Evolutionary conservation across 2,888 invertebrate species (phyloP).

Genomic region (Acanthococcus lagerstroemiae): DNA sequence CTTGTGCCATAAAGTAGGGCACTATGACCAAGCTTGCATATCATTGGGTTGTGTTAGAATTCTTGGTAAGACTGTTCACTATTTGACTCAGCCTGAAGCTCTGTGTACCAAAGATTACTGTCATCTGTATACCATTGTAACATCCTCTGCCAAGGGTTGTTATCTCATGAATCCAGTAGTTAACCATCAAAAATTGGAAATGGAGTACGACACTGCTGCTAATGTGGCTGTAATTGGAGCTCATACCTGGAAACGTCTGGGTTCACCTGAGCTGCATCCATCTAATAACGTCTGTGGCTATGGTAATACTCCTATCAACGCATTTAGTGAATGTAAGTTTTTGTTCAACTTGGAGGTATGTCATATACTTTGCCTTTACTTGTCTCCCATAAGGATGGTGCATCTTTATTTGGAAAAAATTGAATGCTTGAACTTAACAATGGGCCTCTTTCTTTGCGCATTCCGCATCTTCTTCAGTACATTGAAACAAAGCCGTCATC

Average conservation of each 20-base stretch:
- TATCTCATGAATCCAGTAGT: background rate
- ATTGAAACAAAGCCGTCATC: background rate
- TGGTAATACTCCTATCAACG: background rate
- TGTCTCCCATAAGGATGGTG: background rate
- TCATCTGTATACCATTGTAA: background rate
- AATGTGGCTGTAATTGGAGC: background rate
- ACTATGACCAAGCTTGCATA: slow-evolving; percentile 5
- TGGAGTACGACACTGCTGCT: slow-evolving; percentile 19
- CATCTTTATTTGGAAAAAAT: slow-evolving; percentile 5
- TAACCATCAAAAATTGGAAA: background rate
- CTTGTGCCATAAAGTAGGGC: background rate
- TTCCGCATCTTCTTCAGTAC: background rate
- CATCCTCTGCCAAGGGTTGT: background rate
- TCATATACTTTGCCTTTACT: background rate
- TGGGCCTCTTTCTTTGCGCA: background rate
- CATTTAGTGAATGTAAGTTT: background rate
- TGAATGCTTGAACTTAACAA: background rate
- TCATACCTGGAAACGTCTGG: background rate
- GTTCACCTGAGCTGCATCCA: background rate
- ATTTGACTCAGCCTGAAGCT: background rate
- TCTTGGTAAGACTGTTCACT: background rate
- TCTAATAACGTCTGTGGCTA: background rate
- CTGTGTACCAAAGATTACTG: background rate
- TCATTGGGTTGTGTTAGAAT: background rate
- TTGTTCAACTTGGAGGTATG: background rate